Percentiles rank a stretch among this genome's conserved stretches.
These are phyloP conservation scores for Nomada hirtipes DNA, from an alignment of 2,888 invertebrate genomes.

Conservation along the genomic window DNA sequence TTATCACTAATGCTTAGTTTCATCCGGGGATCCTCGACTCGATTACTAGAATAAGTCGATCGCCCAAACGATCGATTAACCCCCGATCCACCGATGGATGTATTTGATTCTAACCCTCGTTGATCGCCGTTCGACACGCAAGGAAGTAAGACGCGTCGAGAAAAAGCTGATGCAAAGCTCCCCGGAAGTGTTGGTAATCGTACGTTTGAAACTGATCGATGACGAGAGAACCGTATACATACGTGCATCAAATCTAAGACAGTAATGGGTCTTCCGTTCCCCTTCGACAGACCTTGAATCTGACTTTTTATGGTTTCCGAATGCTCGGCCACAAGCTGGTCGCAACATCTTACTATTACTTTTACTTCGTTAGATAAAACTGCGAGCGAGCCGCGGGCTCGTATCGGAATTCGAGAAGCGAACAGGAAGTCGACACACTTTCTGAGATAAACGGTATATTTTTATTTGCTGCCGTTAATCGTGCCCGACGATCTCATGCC, in stretches of 20 bases:
- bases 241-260: slow-evolving; percentile 20
- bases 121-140: neutral
- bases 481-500: too few relatives aligned
- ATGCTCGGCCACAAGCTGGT: slow-evolving; percentile 7
- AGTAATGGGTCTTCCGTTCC: slow-evolving; percentile 48
- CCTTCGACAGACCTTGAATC: slow-evolving; percentile 49
- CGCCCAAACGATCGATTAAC: slow-evolving; percentile 10
- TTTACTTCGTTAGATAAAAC: slow-evolving; percentile 47
- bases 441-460: slow-evolving; percentile 1
- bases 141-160: too few relatives aligned
- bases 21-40: neutral
- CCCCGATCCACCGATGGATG: neutral
- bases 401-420: neutral
- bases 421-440: neutral
- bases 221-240: neutral
- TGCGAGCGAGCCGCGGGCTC: neutral
- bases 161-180: too few relatives aligned
- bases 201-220: too few relatives aligned
- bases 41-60: slow-evolving; percentile 2
- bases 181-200: too few relatives aligned
- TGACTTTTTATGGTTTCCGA: slow-evolving; percentile 47
- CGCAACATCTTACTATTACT: neutral
- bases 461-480: neutral
- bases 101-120: neutral
- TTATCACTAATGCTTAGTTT: slow-evolving; percentile 37